Base-by-base conservation (phyloP, 2,888 invertebrate genomes). In the Trachelus troglodyta region DNA sequence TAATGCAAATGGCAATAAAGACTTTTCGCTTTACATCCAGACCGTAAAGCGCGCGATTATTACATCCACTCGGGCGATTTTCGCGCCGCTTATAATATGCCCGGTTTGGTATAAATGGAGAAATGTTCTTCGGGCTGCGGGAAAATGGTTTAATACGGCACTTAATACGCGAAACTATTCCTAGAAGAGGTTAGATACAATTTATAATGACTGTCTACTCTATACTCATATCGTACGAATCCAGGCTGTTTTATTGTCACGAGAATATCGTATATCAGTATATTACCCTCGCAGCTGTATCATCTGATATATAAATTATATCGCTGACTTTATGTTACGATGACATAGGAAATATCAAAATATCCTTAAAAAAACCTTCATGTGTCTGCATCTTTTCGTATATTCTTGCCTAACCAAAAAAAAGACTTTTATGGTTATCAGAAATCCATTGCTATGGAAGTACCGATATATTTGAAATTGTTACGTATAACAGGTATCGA, bases 1-100 rank as follows among this genome's bases (percentile, higher is more conserved):
- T 30, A 74, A 74, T 74, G 74, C 74, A 74, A 74, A 74, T 74
- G 74, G 35, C 74, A 74, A 74, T 35, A 35, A 74, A 74, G 71
- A 34, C 71, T 34, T 71, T 71, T 71, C 71, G 56, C 23, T 71
- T 71, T 71, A 71, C 33, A 23, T 33, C 71, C 71, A 23, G 71
- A 71, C 12, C 34, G 34, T 31, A 31, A 34, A 71, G 71, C 71
- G 71, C 31, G 31, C 12, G 33, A 71, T 34, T 71, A 33, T 71
- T 31, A 71, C 15, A 71, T 71, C 34, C 71, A 23, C 71, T 31
- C 71, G 71, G 71, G 31, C 34, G 56, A 56, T 56, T 56, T 56
- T 56, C 56, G 56, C 56, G 56, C 56, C 56, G 56, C 23, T 56
- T 56, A 56, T 9, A 56, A 23, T 23, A 23, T 1, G 56, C 56